Conservation (phyloP, 2,113 vertebrate species). For the Hiodon tergisus region DNA sequence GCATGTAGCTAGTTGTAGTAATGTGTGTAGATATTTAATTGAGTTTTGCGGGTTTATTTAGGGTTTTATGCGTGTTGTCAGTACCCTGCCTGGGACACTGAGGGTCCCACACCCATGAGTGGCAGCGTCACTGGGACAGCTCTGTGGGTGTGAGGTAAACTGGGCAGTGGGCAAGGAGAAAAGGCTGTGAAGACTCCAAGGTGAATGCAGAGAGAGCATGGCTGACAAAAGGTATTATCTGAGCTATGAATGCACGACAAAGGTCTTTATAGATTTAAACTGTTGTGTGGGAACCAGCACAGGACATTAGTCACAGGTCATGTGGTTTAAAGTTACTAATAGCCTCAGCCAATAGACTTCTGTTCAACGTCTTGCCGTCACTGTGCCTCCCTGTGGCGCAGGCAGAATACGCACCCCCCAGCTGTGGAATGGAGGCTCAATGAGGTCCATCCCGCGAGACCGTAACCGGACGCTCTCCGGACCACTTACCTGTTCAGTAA, state of each 20-base stretch:
- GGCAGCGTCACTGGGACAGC: not conserved
- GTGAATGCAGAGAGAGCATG: slow-evolving; percentile 41
- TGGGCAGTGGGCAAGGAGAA: not conserved
- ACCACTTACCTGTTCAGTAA: slow-evolving; percentile 65
- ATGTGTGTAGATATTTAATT: too few species aligned
- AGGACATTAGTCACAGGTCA: slow-evolving; percentile 68
- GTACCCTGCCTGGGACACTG: not conserved
- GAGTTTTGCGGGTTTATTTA: too few species aligned
- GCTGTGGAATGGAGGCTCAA: slow-evolving; percentile 52
- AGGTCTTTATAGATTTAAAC: slow-evolving; percentile 52
- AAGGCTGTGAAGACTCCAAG: slow-evolving; percentile 21
- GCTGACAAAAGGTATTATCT: slow-evolving; percentile 47
- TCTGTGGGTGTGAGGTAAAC: slow-evolving; percentile 12
- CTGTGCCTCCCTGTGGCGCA: slow-evolving; percentile 56
- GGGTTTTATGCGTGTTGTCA: too few species aligned
- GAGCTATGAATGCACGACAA: slow-evolving; percentile 46
- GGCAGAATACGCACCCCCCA: slow-evolving; percentile 59
- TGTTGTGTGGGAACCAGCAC: slow-evolving; percentile 63
- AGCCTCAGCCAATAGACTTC: slow-evolving; percentile 61
- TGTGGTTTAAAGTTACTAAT: slow-evolving; percentile 71
- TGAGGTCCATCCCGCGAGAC: slow-evolving; percentile 62
- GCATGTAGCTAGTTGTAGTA: too few species aligned
- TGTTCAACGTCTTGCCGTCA: slow-evolving; percentile 59
- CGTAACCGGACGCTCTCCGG: slow-evolving; percentile 69
- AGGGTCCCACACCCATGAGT: not conserved